Evolutionary conservation across 2,888 invertebrate species (phyloP).

Genomic region (Epistrophella euchroma): DNA sequence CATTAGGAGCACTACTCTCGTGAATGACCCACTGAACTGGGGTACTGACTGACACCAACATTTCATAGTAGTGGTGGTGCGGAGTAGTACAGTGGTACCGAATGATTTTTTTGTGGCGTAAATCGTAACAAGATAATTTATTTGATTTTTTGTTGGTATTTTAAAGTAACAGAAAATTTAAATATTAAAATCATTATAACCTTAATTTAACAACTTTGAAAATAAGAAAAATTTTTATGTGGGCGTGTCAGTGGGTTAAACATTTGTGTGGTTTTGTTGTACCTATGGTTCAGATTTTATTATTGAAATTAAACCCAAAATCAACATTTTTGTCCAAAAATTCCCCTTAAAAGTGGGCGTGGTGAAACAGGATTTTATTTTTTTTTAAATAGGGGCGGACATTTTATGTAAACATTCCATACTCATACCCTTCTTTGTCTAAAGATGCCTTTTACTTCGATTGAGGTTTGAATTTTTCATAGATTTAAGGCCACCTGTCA

Average conservation of each 20-base stretch:
- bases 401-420: neutral
- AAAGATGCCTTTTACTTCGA: neutral
- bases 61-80: neutral
- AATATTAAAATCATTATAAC: too few relatives aligned
- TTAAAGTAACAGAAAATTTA: too few relatives aligned
- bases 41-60: conserved; percentile 53
- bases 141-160: too few relatives aligned
- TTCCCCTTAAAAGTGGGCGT: neutral
- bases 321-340: too few relatives aligned
- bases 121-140: too few relatives aligned
- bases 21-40: conserved; percentile 75
- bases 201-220: neutral
- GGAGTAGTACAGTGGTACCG: neutral
- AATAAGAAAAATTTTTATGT: neutral
- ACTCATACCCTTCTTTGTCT: neutral
- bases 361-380: neutral
- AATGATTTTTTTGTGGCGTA: neutral
- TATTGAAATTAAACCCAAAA: too few relatives aligned
- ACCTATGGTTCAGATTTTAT: too few relatives aligned
- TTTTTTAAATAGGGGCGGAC: too few relatives aligned
- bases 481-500: neutral
- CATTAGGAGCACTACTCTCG: conserved; percentile 69
- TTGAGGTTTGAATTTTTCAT: neutral
- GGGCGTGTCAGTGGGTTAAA: too few relatives aligned
- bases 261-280: too few relatives aligned